Evolutionary conservation across 2,797 vertebrate genomes (phyloP).

Genomic region (Amblyraja radiata): DNA sequence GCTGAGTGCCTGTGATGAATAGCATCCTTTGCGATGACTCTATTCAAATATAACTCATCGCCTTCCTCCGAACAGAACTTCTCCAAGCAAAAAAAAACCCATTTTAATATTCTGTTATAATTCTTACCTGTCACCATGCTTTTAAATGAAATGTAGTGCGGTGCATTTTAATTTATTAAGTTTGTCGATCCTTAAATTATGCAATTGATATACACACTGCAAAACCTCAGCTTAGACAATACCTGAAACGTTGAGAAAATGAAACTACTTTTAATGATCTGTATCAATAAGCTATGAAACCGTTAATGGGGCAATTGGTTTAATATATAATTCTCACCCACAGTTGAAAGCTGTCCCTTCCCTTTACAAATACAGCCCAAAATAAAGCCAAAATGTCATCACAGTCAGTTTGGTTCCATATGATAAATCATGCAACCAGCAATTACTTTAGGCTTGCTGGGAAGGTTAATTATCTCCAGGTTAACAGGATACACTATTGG

Average conservation of each 20-base stretch:
- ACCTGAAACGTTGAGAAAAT: not conserved
- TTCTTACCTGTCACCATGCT: not conserved
- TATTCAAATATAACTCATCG: conserved; percentile 12
- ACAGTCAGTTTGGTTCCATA: not conserved
- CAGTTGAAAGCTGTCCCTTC: not conserved
- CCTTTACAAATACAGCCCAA: not conserved
- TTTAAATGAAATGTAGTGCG: conserved; percentile 10
- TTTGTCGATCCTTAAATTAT: not conserved
- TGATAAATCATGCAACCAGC: not conserved
- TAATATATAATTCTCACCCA: not conserved
- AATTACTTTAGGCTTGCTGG: not conserved
- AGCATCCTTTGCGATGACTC: not conserved
- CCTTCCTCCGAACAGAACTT: not conserved
- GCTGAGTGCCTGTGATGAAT: not conserved
- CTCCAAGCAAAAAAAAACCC: not conserved
- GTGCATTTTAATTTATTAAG: conserved; percentile 16
- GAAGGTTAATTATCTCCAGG: conserved; percentile 23
- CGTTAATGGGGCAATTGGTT: not conserved
- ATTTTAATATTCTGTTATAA: conserved; percentile 5
- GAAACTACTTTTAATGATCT: not conserved
- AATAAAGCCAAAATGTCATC: not conserved
- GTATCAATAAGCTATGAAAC: not conserved
- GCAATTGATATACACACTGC: not conserved
- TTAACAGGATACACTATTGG: not conserved
- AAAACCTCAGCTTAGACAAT: not conserved